These are phyloP conservation scores for Adineta ricciae DNA, from an alignment of 2,888 invertebrate species.

Conservation along the genomic window DNA sequence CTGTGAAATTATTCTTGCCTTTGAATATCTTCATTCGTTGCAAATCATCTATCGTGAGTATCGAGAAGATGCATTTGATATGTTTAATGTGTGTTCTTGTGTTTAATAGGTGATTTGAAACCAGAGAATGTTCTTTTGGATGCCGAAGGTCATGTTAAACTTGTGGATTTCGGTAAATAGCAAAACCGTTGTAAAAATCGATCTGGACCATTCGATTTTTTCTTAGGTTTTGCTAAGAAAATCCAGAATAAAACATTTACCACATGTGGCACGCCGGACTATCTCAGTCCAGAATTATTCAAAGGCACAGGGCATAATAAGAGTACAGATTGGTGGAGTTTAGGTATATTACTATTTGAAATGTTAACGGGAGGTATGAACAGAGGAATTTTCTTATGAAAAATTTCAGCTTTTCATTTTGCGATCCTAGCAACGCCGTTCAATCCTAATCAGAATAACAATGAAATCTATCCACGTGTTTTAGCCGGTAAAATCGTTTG, in stretches of 20 bases:
- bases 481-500: slow-evolving; percentile 85
- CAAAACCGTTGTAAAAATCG: neutral
- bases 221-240: neutral
- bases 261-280: slow-evolving; percentile 89
- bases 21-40: slow-evolving; percentile 77
- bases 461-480: slow-evolving; percentile 82
- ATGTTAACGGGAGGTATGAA: slow-evolving; percentile 49
- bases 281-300: slow-evolving; percentile 82
- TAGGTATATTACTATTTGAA: slow-evolving; percentile 58
- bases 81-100: neutral
- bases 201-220: neutral
- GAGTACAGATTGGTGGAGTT: slow-evolving; percentile 97
- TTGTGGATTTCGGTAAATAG: neutral
- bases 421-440: slow-evolving; percentile 84
- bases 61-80: neutral
- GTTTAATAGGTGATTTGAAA: neutral
- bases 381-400: neutral
- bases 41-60: slow-evolving; percentile 30
- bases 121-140: neutral
- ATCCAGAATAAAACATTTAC: slow-evolving; percentile 68
- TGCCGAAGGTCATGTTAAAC: neutral
- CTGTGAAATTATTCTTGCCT: slow-evolving; percentile 79
- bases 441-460: slow-evolving; percentile 91
- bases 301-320: slow-evolving; percentile 95
- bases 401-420: slow-evolving; percentile 71